These are phyloP conservation scores for Alloscopus bannaensis DNA, from an alignment of 2,888 invertebrate species.

Conservation along the genomic window DNA sequence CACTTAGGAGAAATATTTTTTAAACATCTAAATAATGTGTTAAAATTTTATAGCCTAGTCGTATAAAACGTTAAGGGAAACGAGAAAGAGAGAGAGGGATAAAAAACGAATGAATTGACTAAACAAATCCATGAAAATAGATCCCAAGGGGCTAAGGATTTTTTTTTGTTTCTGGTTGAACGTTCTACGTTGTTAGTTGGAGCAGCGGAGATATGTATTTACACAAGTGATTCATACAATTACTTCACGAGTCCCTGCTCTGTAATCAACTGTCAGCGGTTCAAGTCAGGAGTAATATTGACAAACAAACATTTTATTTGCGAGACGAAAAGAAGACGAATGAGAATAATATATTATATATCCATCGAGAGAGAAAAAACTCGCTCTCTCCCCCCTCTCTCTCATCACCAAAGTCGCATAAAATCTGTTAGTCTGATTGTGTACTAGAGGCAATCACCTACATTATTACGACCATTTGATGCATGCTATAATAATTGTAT, in stretches of 20 bases:
- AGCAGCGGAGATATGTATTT: no score
- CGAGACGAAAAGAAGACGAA: neutral
- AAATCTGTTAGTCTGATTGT: conserved; percentile 16
- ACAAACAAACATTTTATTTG: conserved; percentile 21
- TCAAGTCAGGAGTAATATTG: conserved; percentile 28
- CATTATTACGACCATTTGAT: neutral
- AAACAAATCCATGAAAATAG: conserved; percentile 56
- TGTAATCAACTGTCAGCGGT: conserved; percentile 51
- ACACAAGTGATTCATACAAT: conserved; percentile 33
- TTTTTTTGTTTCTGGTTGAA: conserved; percentile 28
- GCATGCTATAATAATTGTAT: conserved; percentile 18
- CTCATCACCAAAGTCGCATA: conserved; percentile 37
- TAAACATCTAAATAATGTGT: conserved; percentile 47
- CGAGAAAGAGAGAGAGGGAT: conserved; percentile 5
- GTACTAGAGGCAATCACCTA: conserved; percentile 18
- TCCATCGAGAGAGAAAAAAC: no score
- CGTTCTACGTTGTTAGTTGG: conserved; percentile 10
- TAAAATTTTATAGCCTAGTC: conserved; percentile 53
- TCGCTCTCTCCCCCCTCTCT: no score
- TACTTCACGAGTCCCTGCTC: conserved; percentile 16
- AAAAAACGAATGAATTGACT: conserved; percentile 23
- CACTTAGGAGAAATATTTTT: conserved; percentile 32
- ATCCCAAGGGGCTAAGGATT: conserved; percentile 47
- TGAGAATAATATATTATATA: no score
- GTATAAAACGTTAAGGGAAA: conserved; percentile 37